phyloP scores from a whole-genome alignment of 1,140 invertebrate species.

The Drosophila athabasca region DNA sequence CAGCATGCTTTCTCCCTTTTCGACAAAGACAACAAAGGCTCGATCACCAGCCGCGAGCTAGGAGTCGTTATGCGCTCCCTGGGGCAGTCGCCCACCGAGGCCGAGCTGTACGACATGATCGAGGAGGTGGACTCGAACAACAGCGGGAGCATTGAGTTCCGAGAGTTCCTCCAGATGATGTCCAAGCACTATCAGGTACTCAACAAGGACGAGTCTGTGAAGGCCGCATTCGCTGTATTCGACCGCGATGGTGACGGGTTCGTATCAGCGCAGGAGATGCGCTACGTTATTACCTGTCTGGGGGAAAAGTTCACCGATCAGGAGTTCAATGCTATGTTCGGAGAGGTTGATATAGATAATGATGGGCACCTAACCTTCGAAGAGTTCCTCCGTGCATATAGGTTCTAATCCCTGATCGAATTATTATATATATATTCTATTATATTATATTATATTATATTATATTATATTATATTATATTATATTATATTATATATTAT shows the following conservation, averaged over 20 bases:
- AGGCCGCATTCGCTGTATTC: slow-evolving; percentile 32
- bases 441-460: no score
- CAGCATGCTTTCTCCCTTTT: slow-evolving; percentile 16
- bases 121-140: slow-evolving; percentile 45
- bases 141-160: slow-evolving; percentile 23
- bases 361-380: slow-evolving; percentile 36
- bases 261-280: slow-evolving; percentile 27
- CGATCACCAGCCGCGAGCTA: slow-evolving; percentile 27
- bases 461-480: no score
- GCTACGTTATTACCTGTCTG: slow-evolving; percentile 18
- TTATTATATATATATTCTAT: no score
- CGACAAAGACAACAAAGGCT: slow-evolving; percentile 25
- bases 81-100: slow-evolving; percentile 40
- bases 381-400: slow-evolving; percentile 33
- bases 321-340: slow-evolving; percentile 51
- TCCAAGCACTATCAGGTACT: background rate
- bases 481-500: no score
- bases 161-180: slow-evolving; percentile 22
- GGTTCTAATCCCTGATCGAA: no score
- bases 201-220: slow-evolving; percentile 12
- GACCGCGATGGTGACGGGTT: slow-evolving; percentile 41
- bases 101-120: slow-evolving; percentile 35
- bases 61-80: slow-evolving; percentile 30
- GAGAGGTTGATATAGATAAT: slow-evolving; percentile 41
- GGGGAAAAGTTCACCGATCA: slow-evolving; percentile 34